These are phyloP conservation scores for Incurvaria masculella DNA, from an alignment of 2,888 invertebrate species.

Conservation along the genomic window DNA sequence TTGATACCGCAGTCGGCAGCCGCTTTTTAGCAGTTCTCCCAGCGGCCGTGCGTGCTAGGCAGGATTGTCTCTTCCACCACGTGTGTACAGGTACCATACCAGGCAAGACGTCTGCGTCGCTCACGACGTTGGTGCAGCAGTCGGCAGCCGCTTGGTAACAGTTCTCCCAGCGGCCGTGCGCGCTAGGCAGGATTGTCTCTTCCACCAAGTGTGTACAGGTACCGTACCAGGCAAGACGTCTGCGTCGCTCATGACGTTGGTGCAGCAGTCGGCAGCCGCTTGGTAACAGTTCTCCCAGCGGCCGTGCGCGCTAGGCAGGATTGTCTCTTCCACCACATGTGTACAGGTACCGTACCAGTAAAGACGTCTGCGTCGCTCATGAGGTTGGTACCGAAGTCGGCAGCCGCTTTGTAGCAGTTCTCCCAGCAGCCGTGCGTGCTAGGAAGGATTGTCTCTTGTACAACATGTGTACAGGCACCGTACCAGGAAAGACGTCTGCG, in stretches of 20 bases:
- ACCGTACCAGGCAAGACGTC: not conserved
- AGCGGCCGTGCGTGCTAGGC: too few relatives aligned
- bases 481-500: too few relatives aligned
- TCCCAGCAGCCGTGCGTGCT: slow-evolving; percentile 40
- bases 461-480: too few relatives aligned
- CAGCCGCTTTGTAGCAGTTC: slow-evolving; percentile 37
- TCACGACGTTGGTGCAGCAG: slow-evolving; percentile 42
- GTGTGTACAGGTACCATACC: too few relatives aligned
- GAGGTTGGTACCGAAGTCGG: slow-evolving; percentile 38
- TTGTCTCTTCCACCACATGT: slow-evolving; percentile 29
- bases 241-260: slow-evolving; percentile 27
- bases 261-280: slow-evolving; percentile 40
- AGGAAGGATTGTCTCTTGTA: slow-evolving; percentile 28
- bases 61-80: too few relatives aligned
- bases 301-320: slow-evolving; percentile 28
- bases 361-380: slow-evolving; percentile 21
- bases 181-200: slow-evolving; percentile 26
- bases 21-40: too few relatives aligned
- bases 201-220: too few relatives aligned
- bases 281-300: slow-evolving; percentile 45
- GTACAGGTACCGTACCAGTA: too few relatives aligned
- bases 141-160: slow-evolving; percentile 39
- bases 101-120: not conserved
- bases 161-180: slow-evolving; percentile 40
- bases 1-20: too few relatives aligned